Base-by-base conservation (phyloP, 2,888 invertebrate species). In the Ectropis crepuscularia region DNA sequence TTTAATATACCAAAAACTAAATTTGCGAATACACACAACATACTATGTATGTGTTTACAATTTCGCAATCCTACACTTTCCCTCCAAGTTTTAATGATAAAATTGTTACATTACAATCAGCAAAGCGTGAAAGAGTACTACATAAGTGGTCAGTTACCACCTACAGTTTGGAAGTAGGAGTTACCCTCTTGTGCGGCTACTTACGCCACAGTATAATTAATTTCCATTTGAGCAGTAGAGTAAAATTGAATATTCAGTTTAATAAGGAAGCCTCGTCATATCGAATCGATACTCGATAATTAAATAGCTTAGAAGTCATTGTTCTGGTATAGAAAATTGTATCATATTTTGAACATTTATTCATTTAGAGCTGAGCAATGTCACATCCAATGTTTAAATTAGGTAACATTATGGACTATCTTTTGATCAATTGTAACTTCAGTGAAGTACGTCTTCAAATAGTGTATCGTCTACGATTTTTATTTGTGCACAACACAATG, bases 51-150 rank as follows among this genome's bases (percentile, higher is more conserved):
- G 51, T 41, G 6, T 51, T 55, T 38, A 75, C 74, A 70, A 80
- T 83, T 84, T 81, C 74, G 82, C 80, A 82, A 83, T 76, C 77
- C 78, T 80, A 80, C 82, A 87, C 86, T 86, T 87, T 87, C 85
- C 74, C 81, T 69, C 60, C 75, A 77, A 74, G 73, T 77, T 67
- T 69, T 79, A 78, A 83, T 79, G 78, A 72, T 70, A 79, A 77
- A 74, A 74, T 61, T 74, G 78, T 88, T 88, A 87, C 86, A 85
- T 88, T 83, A 87, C 76, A 75, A 68, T 71, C 83, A 86, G 74
- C 88, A 77, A 83, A 85, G 79, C 87, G 79, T 83, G 69, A 78
- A 76, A 80, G 77, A 81, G 78, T 77, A 79, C 67, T 65, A 67
- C 71, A 69, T 70, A 70, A 69, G 65, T 73, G 72, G 65, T 69